These are phyloP conservation scores for Australoheros scitulus DNA, from an alignment of 2,113 vertebrate species.

Conservation along the genomic window DNA sequence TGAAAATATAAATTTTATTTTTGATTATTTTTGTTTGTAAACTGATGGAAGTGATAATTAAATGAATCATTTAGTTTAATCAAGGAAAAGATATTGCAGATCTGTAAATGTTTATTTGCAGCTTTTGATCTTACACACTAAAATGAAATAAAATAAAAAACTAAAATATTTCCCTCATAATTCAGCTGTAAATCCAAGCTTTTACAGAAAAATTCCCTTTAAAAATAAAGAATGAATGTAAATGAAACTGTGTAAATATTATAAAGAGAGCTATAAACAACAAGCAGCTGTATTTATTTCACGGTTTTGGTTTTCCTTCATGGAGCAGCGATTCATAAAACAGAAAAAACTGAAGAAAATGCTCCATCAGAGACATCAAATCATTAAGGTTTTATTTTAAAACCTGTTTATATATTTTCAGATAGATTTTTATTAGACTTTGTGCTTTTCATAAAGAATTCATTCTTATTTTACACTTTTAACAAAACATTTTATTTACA, in stretches of 20 bases:
- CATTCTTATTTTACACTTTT: neutral
- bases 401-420: too few species aligned
- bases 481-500: neutral
- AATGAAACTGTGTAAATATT: neutral
- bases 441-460: neutral
- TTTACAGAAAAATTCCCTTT: neutral
- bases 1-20: neutral
- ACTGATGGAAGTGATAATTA: too few species aligned
- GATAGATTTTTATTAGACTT: too few species aligned
- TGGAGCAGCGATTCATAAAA: neutral
- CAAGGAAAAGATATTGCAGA: too few species aligned
- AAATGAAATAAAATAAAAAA: too few species aligned
- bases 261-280: neutral
- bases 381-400: too few species aligned
- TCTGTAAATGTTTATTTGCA: too few species aligned
- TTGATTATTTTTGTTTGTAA: neutral
- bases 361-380: too few species aligned
- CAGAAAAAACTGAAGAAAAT: neutral
- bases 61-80: too few species aligned
- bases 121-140: too few species aligned
- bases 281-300: neutral
- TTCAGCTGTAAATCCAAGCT: neutral
- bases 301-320: neutral
- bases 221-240: neutral
- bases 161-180: neutral